phyloP scores from a whole-genome alignment of 1,140 invertebrate genomes.

The Heliconius hewitsoni region DNA sequence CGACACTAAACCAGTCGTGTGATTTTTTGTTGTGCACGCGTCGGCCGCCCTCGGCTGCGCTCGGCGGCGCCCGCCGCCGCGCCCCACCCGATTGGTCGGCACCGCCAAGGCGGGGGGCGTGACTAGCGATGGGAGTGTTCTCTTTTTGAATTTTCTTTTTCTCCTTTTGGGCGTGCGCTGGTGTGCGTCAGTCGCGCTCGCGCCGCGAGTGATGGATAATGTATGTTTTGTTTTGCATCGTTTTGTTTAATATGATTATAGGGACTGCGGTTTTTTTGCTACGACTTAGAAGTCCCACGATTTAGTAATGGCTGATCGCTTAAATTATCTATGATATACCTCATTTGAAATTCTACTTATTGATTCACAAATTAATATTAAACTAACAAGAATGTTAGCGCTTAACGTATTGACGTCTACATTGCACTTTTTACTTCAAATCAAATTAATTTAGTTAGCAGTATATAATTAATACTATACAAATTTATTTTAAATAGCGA shows the following conservation, averaged over 20 bases:
- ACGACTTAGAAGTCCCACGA: background rate
- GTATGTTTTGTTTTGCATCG: conserved; percentile 40
- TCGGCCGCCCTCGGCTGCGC: conserved; percentile 58
- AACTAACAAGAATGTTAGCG: background rate
- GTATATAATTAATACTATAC: too few relatives aligned
- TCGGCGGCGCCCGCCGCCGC: conserved; percentile 46
- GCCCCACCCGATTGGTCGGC: conserved; percentile 50
- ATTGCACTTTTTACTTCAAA: background rate
- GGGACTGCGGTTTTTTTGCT: background rate
- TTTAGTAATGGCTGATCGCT: background rate
- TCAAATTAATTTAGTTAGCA: background rate
- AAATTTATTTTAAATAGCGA: too few relatives aligned
- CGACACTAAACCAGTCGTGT: conserved; percentile 78
- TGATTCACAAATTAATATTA: background rate
- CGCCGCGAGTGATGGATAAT: conserved; percentile 67
- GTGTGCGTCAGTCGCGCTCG: conserved; percentile 72
- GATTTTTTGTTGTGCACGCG: conserved; percentile 77
- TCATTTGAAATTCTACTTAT: background rate
- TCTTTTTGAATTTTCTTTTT: conserved; percentile 77
- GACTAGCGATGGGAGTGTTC: conserved; percentile 67
- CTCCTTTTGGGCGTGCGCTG: conserved; percentile 72
- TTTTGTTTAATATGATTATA: conserved; percentile 26
- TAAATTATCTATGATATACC: background rate
- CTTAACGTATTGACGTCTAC: background rate
- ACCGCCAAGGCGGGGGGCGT: conserved; percentile 55